These are phyloP conservation scores for Rotaria sp. DNA, from an alignment of 2,888 invertebrate species.

Conservation along the genomic window DNA sequence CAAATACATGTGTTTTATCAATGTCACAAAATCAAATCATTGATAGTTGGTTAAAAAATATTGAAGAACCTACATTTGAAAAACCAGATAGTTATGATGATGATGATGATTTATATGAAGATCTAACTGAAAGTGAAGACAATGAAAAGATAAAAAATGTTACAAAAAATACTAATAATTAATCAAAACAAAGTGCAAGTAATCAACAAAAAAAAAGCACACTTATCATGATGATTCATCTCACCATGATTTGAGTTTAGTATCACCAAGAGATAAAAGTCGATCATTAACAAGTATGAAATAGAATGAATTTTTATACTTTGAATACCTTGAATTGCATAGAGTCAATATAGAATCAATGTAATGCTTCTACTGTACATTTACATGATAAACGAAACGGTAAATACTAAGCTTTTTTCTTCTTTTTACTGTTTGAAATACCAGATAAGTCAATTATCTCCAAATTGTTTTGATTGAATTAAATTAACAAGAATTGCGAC, in stretches of 20 bases:
- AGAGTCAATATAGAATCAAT: neutral
- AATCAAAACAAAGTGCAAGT: neutral
- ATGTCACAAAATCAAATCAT: slow-evolving; percentile 20
- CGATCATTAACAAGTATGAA: too few species aligned
- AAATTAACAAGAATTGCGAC: too few species aligned
- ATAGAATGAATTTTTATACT: neutral
- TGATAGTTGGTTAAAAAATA: neutral
- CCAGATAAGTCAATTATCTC: too few species aligned
- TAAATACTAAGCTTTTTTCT: neutral
- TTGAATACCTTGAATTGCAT: neutral
- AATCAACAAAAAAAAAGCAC: neutral
- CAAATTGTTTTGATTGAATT: too few species aligned
- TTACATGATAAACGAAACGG: neutral
- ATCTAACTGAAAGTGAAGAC: neutral
- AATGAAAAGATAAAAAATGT: neutral
- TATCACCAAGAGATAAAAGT: neutral
- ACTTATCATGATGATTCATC: neutral
- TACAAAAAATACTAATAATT: neutral
- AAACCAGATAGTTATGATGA: neutral
- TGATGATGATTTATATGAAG: slow-evolving; percentile 22
- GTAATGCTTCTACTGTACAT: neutral
- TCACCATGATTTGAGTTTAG: neutral
- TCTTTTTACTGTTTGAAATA: too few species aligned
- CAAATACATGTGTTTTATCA: neutral
- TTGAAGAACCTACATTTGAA: neutral